phyloP scores from a whole-genome alignment of 1,140 invertebrate genomes.

The Eriocheir sinensis region DNA sequence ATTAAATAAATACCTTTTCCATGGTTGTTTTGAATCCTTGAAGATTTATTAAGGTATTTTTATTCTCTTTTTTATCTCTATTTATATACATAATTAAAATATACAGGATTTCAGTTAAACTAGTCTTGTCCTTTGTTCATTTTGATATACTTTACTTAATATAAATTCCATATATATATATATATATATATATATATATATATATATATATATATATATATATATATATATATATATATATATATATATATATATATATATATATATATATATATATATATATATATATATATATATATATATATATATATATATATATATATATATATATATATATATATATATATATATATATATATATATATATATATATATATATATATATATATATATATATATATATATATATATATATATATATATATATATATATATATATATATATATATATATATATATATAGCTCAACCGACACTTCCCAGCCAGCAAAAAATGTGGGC shows the following conservation, averaged over 20 bases:
- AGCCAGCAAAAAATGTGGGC: too few relatives aligned
- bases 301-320: conserved; percentile 28
- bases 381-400: conserved; percentile 39
- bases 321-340: conserved; percentile 28
- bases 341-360: conserved; percentile 28
- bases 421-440: conserved; percentile 43
- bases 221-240: conserved; percentile 28
- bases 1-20: conserved; percentile 65
- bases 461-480: too few relatives aligned
- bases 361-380: conserved; percentile 28
- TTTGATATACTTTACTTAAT: not conserved
- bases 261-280: conserved; percentile 28
- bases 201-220: conserved; percentile 8
- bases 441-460: conserved; percentile 37
- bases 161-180: not conserved
- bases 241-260: conserved; percentile 28
- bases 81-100: too few relatives aligned
- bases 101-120: too few relatives aligned
- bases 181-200: not conserved
- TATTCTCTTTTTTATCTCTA: not conserved
- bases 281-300: conserved; percentile 28
- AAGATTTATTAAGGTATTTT: not conserved
- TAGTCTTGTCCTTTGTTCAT: too few relatives aligned
- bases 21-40: not conserved
- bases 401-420: conserved; percentile 43